These are phyloP conservation scores for Aleiodes testaceus DNA, from an alignment of 2,888 invertebrate species.

Conservation along the genomic window DNA sequence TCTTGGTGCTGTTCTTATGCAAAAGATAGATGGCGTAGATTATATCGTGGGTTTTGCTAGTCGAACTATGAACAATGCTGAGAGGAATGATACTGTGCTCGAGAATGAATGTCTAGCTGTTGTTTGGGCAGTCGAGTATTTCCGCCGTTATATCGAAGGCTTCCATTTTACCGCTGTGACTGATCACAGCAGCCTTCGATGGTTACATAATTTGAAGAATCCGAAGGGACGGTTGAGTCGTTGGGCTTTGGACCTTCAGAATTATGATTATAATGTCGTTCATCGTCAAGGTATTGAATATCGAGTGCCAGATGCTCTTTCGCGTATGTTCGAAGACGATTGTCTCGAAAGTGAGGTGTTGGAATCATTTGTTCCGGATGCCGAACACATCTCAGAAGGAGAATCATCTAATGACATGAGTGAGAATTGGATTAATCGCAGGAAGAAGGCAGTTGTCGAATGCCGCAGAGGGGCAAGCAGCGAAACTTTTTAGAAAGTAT, in stretches of 20 bases:
- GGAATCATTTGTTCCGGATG: no score
- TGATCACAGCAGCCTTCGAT: constrained; percentile 46
- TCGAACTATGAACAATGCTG: background rate
- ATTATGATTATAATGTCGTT: constrained; percentile 43
- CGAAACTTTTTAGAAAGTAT: background rate
- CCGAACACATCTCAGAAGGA: no score
- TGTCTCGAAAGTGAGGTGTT: background rate
- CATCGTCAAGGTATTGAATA: constrained; percentile 31
- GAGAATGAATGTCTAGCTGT: constrained; percentile 8
- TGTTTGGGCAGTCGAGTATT: constrained; percentile 10
- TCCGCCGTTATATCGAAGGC: constrained; percentile 5
- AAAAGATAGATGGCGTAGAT: constrained; percentile 43
- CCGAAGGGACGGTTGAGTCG: constrained; percentile 47
- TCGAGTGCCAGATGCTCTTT: constrained; percentile 34
- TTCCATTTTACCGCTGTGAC: constrained; percentile 48
- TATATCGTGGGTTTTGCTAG: constrained; percentile 47
- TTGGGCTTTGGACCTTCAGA: constrained; percentile 50
- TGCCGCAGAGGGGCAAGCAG: background rate
- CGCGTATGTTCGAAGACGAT: constrained; percentile 41
- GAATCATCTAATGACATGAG: no score
- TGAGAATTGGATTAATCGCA: no score
- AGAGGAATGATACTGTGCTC: background rate
- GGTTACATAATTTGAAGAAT: constrained; percentile 52
- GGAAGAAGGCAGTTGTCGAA: background rate
- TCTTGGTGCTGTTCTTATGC: constrained; percentile 50